Conservation (phyloP, 2,797 vertebrate genomes). For the Xyrichtys novacula region DNA sequence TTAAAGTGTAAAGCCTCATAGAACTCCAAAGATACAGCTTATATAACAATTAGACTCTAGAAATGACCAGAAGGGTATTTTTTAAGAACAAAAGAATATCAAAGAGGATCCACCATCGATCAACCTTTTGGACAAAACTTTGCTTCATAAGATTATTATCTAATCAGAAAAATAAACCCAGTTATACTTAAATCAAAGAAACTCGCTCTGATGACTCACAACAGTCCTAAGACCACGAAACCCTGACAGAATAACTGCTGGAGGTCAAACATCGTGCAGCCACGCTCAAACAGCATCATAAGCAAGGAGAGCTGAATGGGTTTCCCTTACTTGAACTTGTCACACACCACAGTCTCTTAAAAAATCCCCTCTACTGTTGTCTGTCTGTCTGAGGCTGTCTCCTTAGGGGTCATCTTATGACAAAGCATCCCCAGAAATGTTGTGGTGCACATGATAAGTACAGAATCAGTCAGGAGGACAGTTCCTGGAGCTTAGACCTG, state of each 20-base stretch:
- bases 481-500: conserved; percentile 43
- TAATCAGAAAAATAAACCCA: not conserved
- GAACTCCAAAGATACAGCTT: no score
- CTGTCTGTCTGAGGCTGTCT: conserved; percentile 67
- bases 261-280: conserved; percentile 33
- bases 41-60: no score
- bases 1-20: no score
- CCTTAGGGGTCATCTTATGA: conserved; percentile 61
- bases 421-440: conserved; percentile 63
- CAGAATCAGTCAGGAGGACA: conserved; percentile 37
- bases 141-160: not conserved
- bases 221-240: conserved; percentile 31
- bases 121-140: no score
- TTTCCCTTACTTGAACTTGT: conserved; percentile 54
- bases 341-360: conserved; percentile 42
- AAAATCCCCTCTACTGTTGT: conserved; percentile 63
- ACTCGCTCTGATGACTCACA: not conserved
- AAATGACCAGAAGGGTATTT: no score
- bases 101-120: no score
- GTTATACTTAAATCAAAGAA: not conserved
- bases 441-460: conserved; percentile 52
- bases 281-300: conserved; percentile 29
- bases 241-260: conserved; percentile 26
- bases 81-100: no score
- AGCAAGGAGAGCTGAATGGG: conserved; percentile 1